Evolutionary conservation across 2,888 invertebrate species (phyloP).

Genomic region (Andrena chrysosceles): DNA sequence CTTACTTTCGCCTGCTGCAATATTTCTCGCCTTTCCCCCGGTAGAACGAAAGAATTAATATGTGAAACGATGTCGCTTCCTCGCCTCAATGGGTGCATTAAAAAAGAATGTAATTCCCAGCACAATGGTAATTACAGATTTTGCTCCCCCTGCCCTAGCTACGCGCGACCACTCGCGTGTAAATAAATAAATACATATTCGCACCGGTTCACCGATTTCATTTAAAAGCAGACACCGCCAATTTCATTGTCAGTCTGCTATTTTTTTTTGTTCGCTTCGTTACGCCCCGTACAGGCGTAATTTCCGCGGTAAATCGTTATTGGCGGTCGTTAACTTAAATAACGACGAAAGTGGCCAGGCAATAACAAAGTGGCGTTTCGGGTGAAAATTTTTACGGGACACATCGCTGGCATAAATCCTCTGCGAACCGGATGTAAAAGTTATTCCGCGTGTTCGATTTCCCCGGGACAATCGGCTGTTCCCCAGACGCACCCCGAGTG

Average conservation of each 20-base stretch:
- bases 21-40: background rate
- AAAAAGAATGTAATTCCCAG: slow-evolving; percentile 18
- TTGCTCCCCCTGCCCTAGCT: background rate
- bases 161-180: background rate
- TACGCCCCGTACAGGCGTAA: slow-evolving; percentile 20
- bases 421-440: slow-evolving; percentile 52
- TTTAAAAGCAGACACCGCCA: slow-evolving; percentile 14
- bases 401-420: slow-evolving; percentile 54
- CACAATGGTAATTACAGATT: background rate
- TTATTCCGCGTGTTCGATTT: slow-evolving; percentile 62
- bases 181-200: slow-evolving; percentile 38
- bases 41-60: background rate
- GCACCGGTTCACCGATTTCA: slow-evolving; percentile 15
- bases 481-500: slow-evolving; percentile 27
- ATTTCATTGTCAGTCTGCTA: slow-evolving; percentile 25
- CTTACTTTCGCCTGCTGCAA: background rate
- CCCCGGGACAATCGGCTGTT: slow-evolving; percentile 32
- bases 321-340: slow-evolving; percentile 47
- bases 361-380: slow-evolving; percentile 20
- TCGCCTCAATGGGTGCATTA: background rate
- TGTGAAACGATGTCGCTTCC: background rate
- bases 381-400: slow-evolving; percentile 63
- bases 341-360: slow-evolving; percentile 31
- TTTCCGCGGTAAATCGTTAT: slow-evolving; percentile 40
- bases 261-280: background rate